Conservation (phyloP, 2,113 vertebrate genomes). For the Rana temporaria region DNA sequence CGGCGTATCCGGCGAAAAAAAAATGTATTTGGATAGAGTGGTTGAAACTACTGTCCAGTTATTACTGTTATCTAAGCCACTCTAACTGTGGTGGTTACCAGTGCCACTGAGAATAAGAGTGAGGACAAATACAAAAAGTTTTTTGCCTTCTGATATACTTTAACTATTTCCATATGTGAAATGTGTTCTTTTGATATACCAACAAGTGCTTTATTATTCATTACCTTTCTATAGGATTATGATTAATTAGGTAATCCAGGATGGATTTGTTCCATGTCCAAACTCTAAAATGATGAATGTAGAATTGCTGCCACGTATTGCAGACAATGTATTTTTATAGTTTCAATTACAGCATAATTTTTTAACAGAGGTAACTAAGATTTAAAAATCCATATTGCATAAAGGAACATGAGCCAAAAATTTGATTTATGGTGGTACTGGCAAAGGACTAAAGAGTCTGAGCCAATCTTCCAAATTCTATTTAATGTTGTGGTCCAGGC, state of each 20-base stretch:
- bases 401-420: conserved; percentile 13
- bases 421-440: conserved; percentile 26
- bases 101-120: too few species aligned
- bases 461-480: conserved; percentile 23
- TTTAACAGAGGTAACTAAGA: conserved; percentile 35
- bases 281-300: conserved; percentile 16
- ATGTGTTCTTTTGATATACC: neutral
- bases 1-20: too few species aligned
- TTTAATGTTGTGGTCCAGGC: conserved; percentile 14
- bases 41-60: too few species aligned
- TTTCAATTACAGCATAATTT: conserved; percentile 42
- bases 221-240: conserved; percentile 18
- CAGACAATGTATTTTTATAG: conserved; percentile 47
- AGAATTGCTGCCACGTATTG: conserved; percentile 22
- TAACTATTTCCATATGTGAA: neutral
- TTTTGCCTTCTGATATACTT: too few species aligned
- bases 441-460: neutral
- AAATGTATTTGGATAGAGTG: too few species aligned
- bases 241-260: conserved; percentile 1
- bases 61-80: too few species aligned
- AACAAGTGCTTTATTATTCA: neutral
- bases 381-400: conserved; percentile 42
- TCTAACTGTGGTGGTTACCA: too few species aligned
- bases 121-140: too few species aligned
- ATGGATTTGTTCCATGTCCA: conserved; percentile 26